These are phyloP conservation scores for Lasaia peninsularis DNA, from an alignment of 1,140 invertebrate species.

Conservation along the genomic window DNA sequence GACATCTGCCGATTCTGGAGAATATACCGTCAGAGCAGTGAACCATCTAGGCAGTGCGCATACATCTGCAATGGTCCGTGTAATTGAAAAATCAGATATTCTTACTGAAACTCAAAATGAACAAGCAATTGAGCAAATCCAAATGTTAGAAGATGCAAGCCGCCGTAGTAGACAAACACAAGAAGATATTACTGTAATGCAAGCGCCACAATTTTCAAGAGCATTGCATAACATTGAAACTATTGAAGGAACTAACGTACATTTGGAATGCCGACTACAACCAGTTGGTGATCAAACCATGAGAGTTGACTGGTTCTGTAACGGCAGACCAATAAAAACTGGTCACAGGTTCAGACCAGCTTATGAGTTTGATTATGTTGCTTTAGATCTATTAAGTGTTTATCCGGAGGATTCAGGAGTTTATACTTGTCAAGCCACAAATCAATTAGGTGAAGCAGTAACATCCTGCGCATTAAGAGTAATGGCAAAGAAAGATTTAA, in stretches of 20 bases:
- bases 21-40: constrained; percentile 93
- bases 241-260: constrained; percentile 93
- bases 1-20: constrained; percentile 93
- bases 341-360: constrained; percentile 97
- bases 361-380: constrained; percentile 98
- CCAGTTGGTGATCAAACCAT: constrained; percentile 97
- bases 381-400: constrained; percentile 95
- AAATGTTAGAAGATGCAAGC: constrained; percentile 93
- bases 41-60: constrained; percentile 95
- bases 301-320: constrained; percentile 98
- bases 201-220: constrained; percentile 91
- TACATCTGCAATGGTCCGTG: constrained; percentile 92
- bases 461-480: constrained; percentile 93
- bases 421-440: constrained; percentile 94
- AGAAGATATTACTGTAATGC: constrained; percentile 88
- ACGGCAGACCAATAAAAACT: constrained; percentile 91
- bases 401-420: constrained; percentile 98
- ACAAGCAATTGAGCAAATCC: constrained; percentile 95
- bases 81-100: constrained; percentile 90
- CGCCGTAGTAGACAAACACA: constrained; percentile 83
- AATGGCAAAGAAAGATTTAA: constrained; percentile 91
- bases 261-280: constrained; percentile 94
- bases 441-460: constrained; percentile 95
- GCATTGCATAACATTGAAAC: constrained; percentile 94
- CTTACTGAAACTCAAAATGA: constrained; percentile 97